Conservation (phyloP, 1,140 invertebrate species). For the Euura saliciscinereae region DNA sequence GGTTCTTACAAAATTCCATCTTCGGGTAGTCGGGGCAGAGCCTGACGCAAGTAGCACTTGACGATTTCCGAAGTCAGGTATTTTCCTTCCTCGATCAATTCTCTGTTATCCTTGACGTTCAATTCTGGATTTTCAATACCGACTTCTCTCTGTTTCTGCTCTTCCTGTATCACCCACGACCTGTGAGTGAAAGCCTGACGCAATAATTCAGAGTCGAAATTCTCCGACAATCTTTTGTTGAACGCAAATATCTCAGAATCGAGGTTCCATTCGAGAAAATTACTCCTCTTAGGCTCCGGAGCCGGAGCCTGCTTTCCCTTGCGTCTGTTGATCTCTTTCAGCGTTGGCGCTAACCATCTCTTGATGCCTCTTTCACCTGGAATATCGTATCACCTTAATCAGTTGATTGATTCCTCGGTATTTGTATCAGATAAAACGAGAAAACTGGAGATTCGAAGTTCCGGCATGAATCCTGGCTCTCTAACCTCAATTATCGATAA, state of each 20-base stretch:
- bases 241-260: constrained; percentile 89
- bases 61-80: constrained; percentile 65
- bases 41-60: constrained; percentile 64
- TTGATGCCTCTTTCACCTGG: constrained; percentile 49
- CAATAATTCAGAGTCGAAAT: constrained; percentile 74
- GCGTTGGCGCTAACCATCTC: constrained; percentile 64
- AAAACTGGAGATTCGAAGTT: too few species aligned
- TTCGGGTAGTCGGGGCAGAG: constrained; percentile 74
- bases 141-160: constrained; percentile 68
- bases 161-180: constrained; percentile 79
- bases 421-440: too few species aligned
- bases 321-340: constrained; percentile 53
- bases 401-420: too few species aligned
- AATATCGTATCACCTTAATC: not conserved
- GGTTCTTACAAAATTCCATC: constrained; percentile 67
- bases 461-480: too few species aligned
- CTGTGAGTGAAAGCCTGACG: constrained; percentile 79
- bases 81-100: constrained; percentile 72
- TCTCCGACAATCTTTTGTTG: constrained; percentile 82
- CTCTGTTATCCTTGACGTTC: constrained; percentile 70
- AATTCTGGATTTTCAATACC: constrained; percentile 68
- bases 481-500: too few species aligned
- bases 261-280: constrained; percentile 86
- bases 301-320: constrained; percentile 49
- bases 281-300: constrained; percentile 60